Evolutionary conservation across 2,888 invertebrate genomes (phyloP).

Genomic region (Malachius bipustulatus): DNA sequence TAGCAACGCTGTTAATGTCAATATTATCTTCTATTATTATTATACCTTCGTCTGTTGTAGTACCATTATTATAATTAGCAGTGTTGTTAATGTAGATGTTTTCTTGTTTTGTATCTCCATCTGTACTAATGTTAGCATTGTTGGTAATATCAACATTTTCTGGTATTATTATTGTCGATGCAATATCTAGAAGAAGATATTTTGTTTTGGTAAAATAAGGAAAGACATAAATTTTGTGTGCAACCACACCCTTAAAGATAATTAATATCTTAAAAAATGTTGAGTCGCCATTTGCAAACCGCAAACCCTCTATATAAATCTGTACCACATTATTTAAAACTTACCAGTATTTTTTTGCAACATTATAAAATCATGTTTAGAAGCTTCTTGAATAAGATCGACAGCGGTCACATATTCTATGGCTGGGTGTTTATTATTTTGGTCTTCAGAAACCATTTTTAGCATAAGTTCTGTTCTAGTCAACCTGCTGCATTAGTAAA

Average conservation of each 20-base stretch:
- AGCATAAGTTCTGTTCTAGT: not conserved
- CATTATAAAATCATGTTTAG: slow-evolving; percentile 1
- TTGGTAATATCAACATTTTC: not conserved
- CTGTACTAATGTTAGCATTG: no score
- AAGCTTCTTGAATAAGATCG: not conserved
- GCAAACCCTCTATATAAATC: no score
- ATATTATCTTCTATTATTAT: not conserved
- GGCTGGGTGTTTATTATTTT: not conserved
- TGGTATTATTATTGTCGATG: no score
- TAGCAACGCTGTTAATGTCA: not conserved
- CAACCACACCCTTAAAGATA: not conserved
- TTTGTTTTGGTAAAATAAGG: no score
- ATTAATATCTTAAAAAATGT: no score
- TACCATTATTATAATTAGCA: no score
- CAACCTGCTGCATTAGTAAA: not conserved
- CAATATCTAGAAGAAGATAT: no score
- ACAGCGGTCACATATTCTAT: not conserved
- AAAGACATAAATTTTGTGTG: slow-evolving; percentile 1
- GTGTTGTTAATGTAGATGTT: no score
- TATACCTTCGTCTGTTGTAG: not conserved
- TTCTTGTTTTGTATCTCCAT: no score
- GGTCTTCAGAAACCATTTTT: slow-evolving; percentile 1
- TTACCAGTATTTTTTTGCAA: not conserved
- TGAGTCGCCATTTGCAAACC: no score
- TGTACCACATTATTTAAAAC: not conserved